Evolutionary conservation across 2,888 invertebrate genomes (phyloP).

Genomic region (Eurytoma adleriae): DNA sequence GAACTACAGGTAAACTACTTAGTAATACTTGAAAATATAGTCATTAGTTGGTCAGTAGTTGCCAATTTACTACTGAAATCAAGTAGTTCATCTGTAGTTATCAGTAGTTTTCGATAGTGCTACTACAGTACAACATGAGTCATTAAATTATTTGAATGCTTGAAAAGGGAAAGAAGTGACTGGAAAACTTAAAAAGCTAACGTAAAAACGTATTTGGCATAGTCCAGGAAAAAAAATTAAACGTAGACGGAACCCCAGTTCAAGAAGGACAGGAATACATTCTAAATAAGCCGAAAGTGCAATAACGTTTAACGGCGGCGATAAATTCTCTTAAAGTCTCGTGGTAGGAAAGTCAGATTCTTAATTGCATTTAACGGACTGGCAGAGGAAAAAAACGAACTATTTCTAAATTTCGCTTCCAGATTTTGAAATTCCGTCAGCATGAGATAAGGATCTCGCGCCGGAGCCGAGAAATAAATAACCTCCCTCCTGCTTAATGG

Average conservation of each 20-base stretch:
- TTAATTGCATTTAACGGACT: constrained; percentile 24
- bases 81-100: no score
- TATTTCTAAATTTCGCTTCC: constrained; percentile 46
- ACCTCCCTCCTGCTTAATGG: constrained; percentile 11
- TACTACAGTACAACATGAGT: no score
- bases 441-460: constrained; percentile 26
- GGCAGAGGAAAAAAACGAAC: constrained; percentile 1
- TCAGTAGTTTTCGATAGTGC: no score
- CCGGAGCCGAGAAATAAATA: constrained; percentile 36
- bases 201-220: not conserved
- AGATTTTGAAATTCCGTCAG: constrained; percentile 45
- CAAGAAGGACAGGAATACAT: not conserved
- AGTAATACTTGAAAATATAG: no score
- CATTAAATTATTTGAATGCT: not conserved
- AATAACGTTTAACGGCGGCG: constrained; percentile 35
- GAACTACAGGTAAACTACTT: no score
- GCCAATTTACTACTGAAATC: no score
- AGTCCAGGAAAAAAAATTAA: not conserved
- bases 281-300: constrained; percentile 2
- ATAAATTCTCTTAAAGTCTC: constrained; percentile 28
- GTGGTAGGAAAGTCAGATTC: not conserved
- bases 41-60: no score
- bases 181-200: no score
- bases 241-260: not conserved
- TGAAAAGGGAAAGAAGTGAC: no score